Conservation (phyloP, 2,797 vertebrate genomes). For the Taenioides sp. region DNA sequence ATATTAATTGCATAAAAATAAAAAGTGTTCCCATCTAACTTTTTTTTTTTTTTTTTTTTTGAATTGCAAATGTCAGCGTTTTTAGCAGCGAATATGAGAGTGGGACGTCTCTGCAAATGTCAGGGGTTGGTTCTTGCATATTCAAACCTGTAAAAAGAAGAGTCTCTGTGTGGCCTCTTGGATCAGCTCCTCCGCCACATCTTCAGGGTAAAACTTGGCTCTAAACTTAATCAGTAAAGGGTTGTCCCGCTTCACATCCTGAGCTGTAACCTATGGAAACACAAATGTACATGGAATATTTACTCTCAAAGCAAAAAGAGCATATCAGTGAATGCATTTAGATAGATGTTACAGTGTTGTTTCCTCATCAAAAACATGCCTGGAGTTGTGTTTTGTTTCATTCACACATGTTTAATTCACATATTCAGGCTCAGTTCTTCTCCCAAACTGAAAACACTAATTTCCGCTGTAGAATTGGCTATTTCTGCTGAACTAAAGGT, state of each 20-base stretch:
- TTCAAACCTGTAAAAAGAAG: conserved; percentile 88
- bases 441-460: no score
- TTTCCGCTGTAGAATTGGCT: no score
- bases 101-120: conserved; percentile 2
- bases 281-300: conserved; percentile 12
- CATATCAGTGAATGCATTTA: neutral
- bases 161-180: conserved; percentile 95
- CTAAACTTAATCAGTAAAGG: conserved; percentile 95
- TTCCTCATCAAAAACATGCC: no score
- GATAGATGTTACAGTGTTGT: no score
- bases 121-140: neutral
- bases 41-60: neutral
- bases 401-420: no score
- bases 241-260: conserved; percentile 92
- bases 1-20: conserved; percentile 1
- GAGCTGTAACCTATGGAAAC: conserved; percentile 86
- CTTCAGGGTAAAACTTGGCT: conserved; percentile 96
- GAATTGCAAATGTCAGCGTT: neutral
- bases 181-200: conserved; percentile 93
- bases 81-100: neutral
- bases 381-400: no score
- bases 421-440: no score
- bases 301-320: conserved; percentile 22
- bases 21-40: neutral
- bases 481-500: no score